These are phyloP conservation scores for Rhinatrema bivittatum DNA, from an alignment of 2,797 vertebrate species.

Conservation along the genomic window DNA sequence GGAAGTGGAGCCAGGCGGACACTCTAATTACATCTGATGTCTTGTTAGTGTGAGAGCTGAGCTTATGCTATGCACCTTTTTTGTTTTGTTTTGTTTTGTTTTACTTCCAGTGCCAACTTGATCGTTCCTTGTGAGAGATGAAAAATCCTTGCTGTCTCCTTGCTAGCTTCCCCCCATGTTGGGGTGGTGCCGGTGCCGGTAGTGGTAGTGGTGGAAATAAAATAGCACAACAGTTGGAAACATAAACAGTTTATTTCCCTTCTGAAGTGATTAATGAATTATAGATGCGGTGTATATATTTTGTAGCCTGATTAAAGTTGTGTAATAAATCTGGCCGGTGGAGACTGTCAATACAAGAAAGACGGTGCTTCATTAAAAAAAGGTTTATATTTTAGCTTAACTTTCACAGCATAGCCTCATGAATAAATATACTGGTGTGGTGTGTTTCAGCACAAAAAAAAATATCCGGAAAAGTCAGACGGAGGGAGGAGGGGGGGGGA, in stretches of 20 bases:
- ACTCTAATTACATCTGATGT: too few species aligned
- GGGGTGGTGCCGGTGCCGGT: too few species aligned
- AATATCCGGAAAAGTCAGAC: conserved; percentile 31
- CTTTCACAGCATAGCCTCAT: conserved; percentile 29
- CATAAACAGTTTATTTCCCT: conserved; percentile 55
- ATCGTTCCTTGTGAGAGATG: too few species aligned
- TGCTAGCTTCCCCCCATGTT: too few species aligned
- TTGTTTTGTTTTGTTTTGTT: too few species aligned
- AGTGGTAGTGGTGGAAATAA: conserved; percentile 20
- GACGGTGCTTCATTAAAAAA: conserved; percentile 47
- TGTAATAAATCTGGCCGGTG: conserved; percentile 61
- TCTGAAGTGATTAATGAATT: conserved; percentile 60
- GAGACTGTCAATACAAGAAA: conserved; percentile 50
- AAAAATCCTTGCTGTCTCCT: too few species aligned
- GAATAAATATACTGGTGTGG: conserved; percentile 46
- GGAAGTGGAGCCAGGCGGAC: too few species aligned
- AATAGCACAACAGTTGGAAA: conserved; percentile 23
- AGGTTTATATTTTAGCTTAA: conserved; percentile 45
- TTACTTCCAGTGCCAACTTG: too few species aligned
- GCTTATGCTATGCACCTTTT: too few species aligned
- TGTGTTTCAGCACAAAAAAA: conserved; percentile 25
- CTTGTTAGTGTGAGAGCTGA: too few species aligned
- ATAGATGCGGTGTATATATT: conserved; percentile 58
- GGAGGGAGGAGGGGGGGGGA: conserved; percentile 36
- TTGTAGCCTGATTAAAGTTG: conserved; percentile 59